These are phyloP conservation scores for Sinocyclocheilus maitianheensis DNA, from an alignment of 2,113 vertebrate species.

Conservation along the genomic window DNA sequence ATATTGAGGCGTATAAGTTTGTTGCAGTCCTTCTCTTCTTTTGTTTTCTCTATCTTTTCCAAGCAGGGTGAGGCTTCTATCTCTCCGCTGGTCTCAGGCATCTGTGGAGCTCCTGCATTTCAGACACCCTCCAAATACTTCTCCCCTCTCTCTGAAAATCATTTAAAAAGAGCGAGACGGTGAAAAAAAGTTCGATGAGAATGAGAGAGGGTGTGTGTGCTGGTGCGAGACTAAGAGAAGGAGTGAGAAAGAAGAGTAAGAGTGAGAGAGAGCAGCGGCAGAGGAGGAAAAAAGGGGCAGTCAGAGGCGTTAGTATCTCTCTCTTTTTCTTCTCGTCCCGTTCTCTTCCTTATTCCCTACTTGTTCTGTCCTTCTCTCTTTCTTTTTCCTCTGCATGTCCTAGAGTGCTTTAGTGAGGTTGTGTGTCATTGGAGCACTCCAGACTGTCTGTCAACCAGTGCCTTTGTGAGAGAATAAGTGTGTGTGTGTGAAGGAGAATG, in stretches of 20 bases:
- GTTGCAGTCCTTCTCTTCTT: conserved; percentile 42
- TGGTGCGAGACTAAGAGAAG: conserved; percentile 54
- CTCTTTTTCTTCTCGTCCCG: conserved; percentile 50
- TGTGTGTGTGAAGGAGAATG: neutral
- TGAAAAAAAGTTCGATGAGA: conserved; percentile 19
- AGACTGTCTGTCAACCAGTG: conserved; percentile 73
- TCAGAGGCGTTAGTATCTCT: conserved; percentile 61
- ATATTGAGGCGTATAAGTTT: neutral
- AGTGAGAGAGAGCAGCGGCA: conserved; percentile 46
- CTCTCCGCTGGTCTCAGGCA: conserved; percentile 47
- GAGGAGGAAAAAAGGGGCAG: conserved; percentile 66
- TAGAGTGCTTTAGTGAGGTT: conserved; percentile 71
- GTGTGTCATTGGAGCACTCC: conserved; percentile 77
- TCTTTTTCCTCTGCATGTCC: conserved; percentile 60
- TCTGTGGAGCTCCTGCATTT: conserved; percentile 68
- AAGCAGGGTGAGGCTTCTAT: conserved; percentile 21
- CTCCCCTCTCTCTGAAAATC: conserved; percentile 73
- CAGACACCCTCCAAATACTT: conserved; percentile 70
- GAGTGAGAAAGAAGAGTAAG: conserved; percentile 64
- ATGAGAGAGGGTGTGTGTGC: conserved; percentile 36
- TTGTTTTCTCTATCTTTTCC: conserved; percentile 33
- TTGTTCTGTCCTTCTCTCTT: conserved; percentile 56
- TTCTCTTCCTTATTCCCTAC: conserved; percentile 53
- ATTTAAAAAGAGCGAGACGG: conserved; percentile 66
- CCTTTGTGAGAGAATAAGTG: conserved; percentile 27